Conservation (phyloP, 2,113 vertebrate genomes). For the Miniopterus natalensis region DNA sequence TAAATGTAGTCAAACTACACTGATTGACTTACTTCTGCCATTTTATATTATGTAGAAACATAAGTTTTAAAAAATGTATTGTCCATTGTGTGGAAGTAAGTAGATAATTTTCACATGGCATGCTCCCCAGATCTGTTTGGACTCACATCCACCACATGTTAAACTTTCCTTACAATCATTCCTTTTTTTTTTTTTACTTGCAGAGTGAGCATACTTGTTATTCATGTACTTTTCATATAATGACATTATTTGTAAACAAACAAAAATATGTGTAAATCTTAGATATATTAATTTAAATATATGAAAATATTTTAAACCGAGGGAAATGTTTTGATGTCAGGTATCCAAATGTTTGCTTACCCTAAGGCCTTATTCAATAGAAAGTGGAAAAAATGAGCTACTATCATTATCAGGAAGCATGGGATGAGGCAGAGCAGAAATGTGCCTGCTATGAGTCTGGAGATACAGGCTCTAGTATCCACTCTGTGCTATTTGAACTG, state of each 20-base stretch:
- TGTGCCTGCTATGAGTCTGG: no score
- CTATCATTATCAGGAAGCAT: fast-evolving
- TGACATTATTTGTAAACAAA: background rate
- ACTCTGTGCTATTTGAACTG: background rate
- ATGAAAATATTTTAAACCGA: background rate
- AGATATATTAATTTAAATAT: background rate
- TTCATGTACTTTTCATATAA: background rate
- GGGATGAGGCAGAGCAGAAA: background rate
- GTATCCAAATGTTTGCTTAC: background rate
- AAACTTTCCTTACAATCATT: background rate
- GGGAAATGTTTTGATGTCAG: background rate
- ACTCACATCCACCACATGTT: background rate
- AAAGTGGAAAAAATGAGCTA: background rate
- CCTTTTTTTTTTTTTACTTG: background rate
- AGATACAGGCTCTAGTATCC: fast-evolving
- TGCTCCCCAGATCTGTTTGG: background rate
- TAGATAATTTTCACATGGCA: fast-evolving
- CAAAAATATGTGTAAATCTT: background rate
- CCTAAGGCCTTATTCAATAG: no score
- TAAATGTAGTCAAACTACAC: background rate
- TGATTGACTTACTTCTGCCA: background rate
- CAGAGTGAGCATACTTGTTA: background rate
- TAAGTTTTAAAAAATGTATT: background rate
- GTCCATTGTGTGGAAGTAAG: background rate
- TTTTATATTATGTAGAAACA: background rate